phyloP scores from a whole-genome alignment of 2,888 invertebrate genomes.

The Neocrepidodera transversa region DNA sequence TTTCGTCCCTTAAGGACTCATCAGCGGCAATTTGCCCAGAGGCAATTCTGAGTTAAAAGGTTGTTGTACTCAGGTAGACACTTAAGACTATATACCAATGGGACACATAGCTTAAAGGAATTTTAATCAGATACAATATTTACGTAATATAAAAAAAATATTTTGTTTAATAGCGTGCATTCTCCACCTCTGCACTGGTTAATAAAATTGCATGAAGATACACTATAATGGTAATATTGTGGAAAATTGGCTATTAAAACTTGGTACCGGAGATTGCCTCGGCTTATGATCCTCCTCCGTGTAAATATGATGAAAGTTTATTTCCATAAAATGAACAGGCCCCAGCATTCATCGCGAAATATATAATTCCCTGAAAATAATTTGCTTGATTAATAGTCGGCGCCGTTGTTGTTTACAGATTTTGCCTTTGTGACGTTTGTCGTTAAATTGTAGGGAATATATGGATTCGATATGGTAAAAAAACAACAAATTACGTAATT shows the following conservation, averaged over 20 bases:
- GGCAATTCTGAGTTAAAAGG: too few species aligned
- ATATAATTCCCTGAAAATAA: conserved; percentile 20
- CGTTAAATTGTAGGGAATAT: conserved; percentile 6
- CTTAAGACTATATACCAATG: too few species aligned
- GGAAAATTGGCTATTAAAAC: conserved; percentile 30
- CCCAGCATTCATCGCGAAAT: not conserved
- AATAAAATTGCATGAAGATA: conserved; percentile 25
- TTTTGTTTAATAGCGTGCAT: too few species aligned
- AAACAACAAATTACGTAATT: too few species aligned
- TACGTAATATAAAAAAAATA: too few species aligned
- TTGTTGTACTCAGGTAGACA: too few species aligned
- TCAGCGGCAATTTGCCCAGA: too few species aligned
- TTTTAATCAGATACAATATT: too few species aligned
- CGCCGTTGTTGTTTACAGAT: not conserved
- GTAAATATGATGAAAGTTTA: conserved; percentile 29
- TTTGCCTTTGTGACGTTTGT: conserved; percentile 5
- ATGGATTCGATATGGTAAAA: too few species aligned
- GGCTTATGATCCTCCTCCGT: conserved; percentile 16
- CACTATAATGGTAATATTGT: conserved; percentile 20
- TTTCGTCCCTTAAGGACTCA: too few species aligned
- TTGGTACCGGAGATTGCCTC: conserved; percentile 23
- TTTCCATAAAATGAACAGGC: conserved; percentile 24
- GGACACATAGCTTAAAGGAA: too few species aligned
- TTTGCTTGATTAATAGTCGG: conserved; percentile 19
- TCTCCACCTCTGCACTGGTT: conserved; percentile 2